These are phyloP conservation scores for Mnemiopsis leidyi DNA, from an alignment of 37 sponge, comb jelly and placozoan species.

Conservation along the genomic window DNA sequence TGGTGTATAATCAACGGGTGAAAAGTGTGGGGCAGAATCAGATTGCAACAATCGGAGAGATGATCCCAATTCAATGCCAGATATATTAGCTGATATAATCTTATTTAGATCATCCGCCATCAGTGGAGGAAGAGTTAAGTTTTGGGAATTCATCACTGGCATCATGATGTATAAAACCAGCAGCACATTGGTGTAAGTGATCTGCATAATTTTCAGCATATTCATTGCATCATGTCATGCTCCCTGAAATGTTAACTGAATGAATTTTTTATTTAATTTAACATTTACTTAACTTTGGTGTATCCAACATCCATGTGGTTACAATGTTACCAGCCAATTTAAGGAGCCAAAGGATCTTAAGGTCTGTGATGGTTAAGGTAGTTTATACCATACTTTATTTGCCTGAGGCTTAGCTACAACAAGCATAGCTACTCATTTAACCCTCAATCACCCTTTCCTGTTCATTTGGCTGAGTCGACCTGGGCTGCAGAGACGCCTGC, in stretches of 20 bases:
- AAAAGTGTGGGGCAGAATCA: too few relatives aligned
- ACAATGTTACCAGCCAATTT: too few relatives aligned
- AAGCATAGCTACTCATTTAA: too few relatives aligned
- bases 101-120: background rate
- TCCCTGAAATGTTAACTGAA: background rate
- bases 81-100: background rate
- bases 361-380: too few relatives aligned
- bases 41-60: too few relatives aligned
- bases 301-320: too few relatives aligned
- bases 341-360: too few relatives aligned
- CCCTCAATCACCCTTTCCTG: too few relatives aligned
- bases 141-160: background rate
- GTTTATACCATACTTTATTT: too few relatives aligned
- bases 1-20: background rate
- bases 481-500: too few relatives aligned
- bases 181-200: background rate
- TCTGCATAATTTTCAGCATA: background rate
- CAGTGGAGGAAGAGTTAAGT: background rate
- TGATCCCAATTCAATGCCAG: background rate
- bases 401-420: too few relatives aligned
- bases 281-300: background rate
- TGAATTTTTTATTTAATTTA: background rate
- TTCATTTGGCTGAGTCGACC: too few relatives aligned
- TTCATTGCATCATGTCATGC: background rate
- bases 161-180: background rate